phyloP scores from a whole-genome alignment of 2,797 vertebrate species.

The Atherinosoma microstoma region DNA sequence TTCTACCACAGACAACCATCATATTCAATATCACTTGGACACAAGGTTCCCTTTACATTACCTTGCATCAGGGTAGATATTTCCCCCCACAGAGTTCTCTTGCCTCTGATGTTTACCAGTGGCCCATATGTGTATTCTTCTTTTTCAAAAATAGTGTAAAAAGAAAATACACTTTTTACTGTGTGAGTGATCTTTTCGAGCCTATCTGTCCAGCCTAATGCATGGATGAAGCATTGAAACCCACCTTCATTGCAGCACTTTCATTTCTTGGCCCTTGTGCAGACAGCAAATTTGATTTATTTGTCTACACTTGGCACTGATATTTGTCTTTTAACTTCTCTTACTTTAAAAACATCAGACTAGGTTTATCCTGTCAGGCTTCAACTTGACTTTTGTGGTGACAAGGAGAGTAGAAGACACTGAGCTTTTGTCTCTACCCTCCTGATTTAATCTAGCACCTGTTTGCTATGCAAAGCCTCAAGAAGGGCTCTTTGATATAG shows the following conservation, averaged over 20 bases:
- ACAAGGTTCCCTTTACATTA: background rate
- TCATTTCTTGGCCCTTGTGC: slow-evolving; percentile 20
- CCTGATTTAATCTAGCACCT: slow-evolving; percentile 80
- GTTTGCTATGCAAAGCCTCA: slow-evolving; percentile 77
- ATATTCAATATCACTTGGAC: background rate
- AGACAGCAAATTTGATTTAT: slow-evolving; percentile 42
- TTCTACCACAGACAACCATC: background rate
- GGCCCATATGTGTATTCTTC: no score
- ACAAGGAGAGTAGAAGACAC: slow-evolving; percentile 74
- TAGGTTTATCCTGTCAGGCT: slow-evolving; percentile 60
- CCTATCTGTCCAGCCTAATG: background rate
- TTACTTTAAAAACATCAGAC: slow-evolving; percentile 40
- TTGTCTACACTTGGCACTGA: slow-evolving; percentile 38
- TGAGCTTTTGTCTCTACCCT: slow-evolving; percentile 71
- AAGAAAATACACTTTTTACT: background rate
- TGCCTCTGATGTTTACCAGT: no score
- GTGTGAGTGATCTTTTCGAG: background rate
- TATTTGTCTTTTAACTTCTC: slow-evolving; percentile 36
- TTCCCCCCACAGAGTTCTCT: no score
- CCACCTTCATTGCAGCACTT: slow-evolving; percentile 10
- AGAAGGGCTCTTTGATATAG: slow-evolving; percentile 79
- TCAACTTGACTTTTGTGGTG: slow-evolving; percentile 67
- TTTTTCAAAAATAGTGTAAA: no score
- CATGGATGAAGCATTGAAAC: slow-evolving; percentile 19
- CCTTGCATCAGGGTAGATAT: background rate